Base-by-base conservation (phyloP, 2,888 invertebrate genomes). In the Eupithecia subumbrata region DNA sequence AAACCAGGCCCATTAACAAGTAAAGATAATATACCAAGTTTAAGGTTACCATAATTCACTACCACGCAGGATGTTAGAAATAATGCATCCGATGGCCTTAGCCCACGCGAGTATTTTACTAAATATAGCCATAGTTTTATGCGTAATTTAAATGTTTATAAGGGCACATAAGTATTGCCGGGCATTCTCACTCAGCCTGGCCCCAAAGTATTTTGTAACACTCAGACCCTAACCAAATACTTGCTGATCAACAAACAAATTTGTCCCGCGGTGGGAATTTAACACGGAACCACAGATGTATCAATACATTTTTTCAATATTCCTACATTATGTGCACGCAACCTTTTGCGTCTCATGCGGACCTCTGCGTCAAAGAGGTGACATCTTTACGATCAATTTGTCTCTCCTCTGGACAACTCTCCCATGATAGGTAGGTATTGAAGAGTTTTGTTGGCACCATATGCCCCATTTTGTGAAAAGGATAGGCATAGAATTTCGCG, bases 61-160 rank as follows among this genome's bases (percentile, higher is more conserved):
- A 82, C 76, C 79, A 76, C 75, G 78, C 77, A 79, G 78, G 77
- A 75, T 77, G 72, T 74, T 82, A 79, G 66, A 80, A 72, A 71
- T 75, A 81, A 79, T 40, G 73, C 76, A 80, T 85, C 85, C 85
- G 82, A 66, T 79, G 79, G 75, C 85, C 85, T 85, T 76, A 82
- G 79, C 77, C 73, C 75, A 80, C 80, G 74, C 34, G 43, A 68
- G 22, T 52, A 16, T 45, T 66, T 34, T 18, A 40, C 68, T 76
- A 76, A 77, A 77, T 76, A 81, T 69, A 72, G 67, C 63, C 56
- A 43, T 43, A 45, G 14, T 66, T 63, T 22, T 56, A 60, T 25
- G 60, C 30, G 60, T 63, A 60, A 63, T 69, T 56, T 69, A 25
- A 43, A 18, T 56, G 30, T 18, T 25, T 64, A 34, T 25, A 60